These are phyloP conservation scores for Microcebus griseorufus DNA, from an alignment of 2,113 vertebrate species.

Conservation along the genomic window DNA sequence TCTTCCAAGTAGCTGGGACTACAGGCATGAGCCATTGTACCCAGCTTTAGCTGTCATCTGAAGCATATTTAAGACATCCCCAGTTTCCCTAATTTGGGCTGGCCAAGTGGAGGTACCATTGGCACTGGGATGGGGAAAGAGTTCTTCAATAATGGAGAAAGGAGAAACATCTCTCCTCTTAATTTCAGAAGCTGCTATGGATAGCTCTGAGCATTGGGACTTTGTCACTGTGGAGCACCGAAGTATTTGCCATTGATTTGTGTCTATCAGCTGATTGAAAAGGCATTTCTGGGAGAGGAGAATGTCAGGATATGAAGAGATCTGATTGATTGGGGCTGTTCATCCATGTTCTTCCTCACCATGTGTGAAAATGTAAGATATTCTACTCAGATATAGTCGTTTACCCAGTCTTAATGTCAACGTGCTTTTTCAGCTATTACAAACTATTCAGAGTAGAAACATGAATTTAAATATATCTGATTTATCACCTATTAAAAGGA, in stretches of 20 bases:
- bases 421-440: slow-evolving; percentile 20
- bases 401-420: background rate
- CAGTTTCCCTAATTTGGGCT: background rate
- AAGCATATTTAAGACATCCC: background rate
- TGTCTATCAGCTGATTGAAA: background rate
- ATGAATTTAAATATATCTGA: slow-evolving; percentile 24
- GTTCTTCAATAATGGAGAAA: background rate
- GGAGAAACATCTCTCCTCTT: background rate
- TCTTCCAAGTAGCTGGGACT: too few relatives aligned
- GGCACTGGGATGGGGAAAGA: background rate
- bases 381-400: background rate
- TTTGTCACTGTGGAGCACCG: background rate
- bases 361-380: background rate
- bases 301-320: background rate
- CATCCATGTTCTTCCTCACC: background rate
- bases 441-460: slow-evolving; percentile 18
- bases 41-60: background rate
- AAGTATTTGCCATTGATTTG: background rate
- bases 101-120: background rate
- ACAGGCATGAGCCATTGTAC: too few relatives aligned
- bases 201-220: background rate
- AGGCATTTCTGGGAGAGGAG: background rate
- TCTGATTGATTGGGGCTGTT: background rate
- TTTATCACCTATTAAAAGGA: background rate
- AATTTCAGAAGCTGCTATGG: background rate